Base-by-base conservation (phyloP, 2,113 vertebrate genomes). In the Oreotrochilus melanogaster region DNA sequence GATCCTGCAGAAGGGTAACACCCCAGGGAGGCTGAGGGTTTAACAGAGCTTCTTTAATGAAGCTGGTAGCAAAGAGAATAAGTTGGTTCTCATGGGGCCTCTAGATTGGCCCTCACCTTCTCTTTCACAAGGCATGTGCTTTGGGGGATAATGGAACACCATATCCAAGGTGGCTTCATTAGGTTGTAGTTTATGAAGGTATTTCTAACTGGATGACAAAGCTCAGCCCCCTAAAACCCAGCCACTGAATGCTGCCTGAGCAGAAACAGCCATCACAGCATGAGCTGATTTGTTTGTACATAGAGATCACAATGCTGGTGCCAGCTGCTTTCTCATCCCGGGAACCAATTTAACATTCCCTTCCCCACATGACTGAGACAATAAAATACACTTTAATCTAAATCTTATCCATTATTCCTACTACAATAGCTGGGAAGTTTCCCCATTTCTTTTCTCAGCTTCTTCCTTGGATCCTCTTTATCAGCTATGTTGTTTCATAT, bases 321-420 rank as follows among this genome's bases (percentile, higher is more conserved):
- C 86, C 94, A 90, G 90, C 81, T 91, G 88, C 88, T 88, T 94
- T 95, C 58, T 95, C 82, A 95, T 94, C 57, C 54, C 13, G 11
- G 54, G 58, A 93, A 75, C 51, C 57, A 80, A 72, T 95, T 95
- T 92, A 96, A 35, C 66, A 78, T 74, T 87, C 47, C 51, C 51
- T 93, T 95, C 58, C 30, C 56, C 43, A 18, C 35, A 64, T 89
- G 89, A 83, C 1, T 93, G 70, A 89, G 86, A 81, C 66, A 81
- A 89, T 91, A 96, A 92, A 96, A 94, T 95, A 71, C 58, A 83
- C 60, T 95, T 95, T 91, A 96, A 95, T 95, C 43, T 92, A 93
- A 95, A 87, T 82, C 70, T 92, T 92, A 79, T 65, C 43, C 47
- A 65, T 94, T 95, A 93, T 95, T 97, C 62, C 48, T 69, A 57